Evolutionary conservation across 2,797 vertebrate species (phyloP), one percentile per base, ranked within the genome.

Genomic region (Poeciliopsis turneri): DNA sequence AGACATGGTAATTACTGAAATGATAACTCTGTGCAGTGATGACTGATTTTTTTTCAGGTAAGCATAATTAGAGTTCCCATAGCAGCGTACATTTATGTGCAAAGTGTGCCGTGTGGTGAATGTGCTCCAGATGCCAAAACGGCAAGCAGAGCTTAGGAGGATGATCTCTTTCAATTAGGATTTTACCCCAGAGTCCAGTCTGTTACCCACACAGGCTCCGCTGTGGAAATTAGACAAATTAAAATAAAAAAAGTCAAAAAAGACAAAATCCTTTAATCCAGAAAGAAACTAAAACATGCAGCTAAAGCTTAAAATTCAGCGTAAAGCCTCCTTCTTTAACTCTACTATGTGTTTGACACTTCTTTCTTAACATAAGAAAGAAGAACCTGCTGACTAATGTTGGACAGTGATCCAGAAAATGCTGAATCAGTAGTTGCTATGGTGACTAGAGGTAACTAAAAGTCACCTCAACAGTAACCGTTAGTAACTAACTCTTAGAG

Each of bases 81-180:
- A 74, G 84, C 74, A 82, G 51, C 61, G 11, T 77, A 72, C 47
- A 46, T 83, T 80, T 78, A 83, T 86, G 78, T 80, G 81, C 81
- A 72, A 82, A 84, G 83, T 84, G 84, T 87, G 70, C 78, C 16
- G 39, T 82, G 78, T 61, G 30, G 87, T 75, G 70, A 74, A 78
- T 75, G 55, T 55, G 66, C 74, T 78, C 51, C 86, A 91, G 89
- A 87, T 88, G 86, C 81, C 79, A 83, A 81, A 86, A 80, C 82
- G 83, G 75, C 68, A 68, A 87, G 75, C n/a, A 59, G 75, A 83
- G 82, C 81, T 82, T 12, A 20, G 86, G 82, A 85, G 64, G 64
- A 91, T 46, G 89, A 89, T 89, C 86, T 78, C 89, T 86, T 89
- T 86, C 89, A 87, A 87, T 90, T 84, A 90, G 78, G 80, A 84